Conservation (phyloP, 2,113 vertebrate species). For the Gambusia holbrooki region DNA sequence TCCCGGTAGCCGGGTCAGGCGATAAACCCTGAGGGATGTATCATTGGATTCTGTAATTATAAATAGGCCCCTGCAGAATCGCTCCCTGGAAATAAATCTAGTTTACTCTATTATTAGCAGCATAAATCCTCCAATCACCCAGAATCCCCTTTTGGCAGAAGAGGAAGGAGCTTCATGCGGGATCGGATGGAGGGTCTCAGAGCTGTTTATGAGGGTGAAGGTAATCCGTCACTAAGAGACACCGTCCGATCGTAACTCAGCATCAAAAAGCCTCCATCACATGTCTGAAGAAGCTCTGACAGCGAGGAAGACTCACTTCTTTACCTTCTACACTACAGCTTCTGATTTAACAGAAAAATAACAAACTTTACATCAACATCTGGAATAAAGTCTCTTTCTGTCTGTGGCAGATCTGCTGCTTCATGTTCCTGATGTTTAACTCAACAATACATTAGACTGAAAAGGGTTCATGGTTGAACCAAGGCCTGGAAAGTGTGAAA, state of each 20-base stretch:
- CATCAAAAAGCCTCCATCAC: background rate
- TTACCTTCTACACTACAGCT: no score
- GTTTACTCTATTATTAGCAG: slow-evolving; percentile 62
- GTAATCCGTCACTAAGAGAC: slow-evolving; percentile 58
- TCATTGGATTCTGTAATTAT: slow-evolving; percentile 57
- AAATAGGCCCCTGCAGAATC: slow-evolving; percentile 63
- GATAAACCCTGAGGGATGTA: slow-evolving; percentile 34
- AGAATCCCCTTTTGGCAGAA: slow-evolving; percentile 3
- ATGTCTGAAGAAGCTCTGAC: slow-evolving; percentile 26
- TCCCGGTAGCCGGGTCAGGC: slow-evolving; percentile 10
- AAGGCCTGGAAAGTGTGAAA: no score
- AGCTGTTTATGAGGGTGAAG: slow-evolving; percentile 62
- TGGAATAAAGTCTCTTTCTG: no score
- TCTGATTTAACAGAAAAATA: no score
- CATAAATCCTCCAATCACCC: slow-evolving; percentile 57
- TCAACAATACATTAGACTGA: no score
- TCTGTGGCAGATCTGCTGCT: no score
- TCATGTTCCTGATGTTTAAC: no score
- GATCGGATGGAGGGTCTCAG: slow-evolving; percentile 27
- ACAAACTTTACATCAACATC: no score
- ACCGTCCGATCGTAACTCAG: slow-evolving; percentile 38
- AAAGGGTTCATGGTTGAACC: no score
- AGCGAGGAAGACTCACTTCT: background rate
- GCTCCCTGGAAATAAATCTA: slow-evolving; percentile 64
- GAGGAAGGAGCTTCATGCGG: background rate